These are phyloP conservation scores for Litocranius walleri DNA, from an alignment of 2,113 vertebrate species.

Conservation along the genomic window DNA sequence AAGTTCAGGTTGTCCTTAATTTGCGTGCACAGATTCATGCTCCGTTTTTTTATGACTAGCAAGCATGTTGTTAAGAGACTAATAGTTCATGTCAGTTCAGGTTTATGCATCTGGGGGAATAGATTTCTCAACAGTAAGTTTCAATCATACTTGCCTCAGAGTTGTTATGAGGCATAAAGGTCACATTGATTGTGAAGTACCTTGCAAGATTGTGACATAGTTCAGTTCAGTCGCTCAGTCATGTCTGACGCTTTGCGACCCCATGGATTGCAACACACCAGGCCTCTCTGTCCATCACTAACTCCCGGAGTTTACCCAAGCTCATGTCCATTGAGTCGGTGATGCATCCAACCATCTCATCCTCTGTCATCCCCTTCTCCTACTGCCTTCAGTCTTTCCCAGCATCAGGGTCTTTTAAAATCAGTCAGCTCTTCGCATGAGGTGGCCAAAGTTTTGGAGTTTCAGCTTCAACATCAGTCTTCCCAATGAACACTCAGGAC, in stretches of 20 bases:
- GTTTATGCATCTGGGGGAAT: background rate
- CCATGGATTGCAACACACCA: background rate
- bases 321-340: background rate
- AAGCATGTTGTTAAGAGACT: background rate
- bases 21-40: background rate
- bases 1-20: background rate
- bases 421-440: fast-evolving
- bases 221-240: background rate
- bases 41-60: background rate
- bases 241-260: background rate
- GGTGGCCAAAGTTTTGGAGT: background rate
- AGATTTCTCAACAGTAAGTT: background rate
- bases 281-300: background rate
- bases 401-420: background rate
- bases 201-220: background rate
- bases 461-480: background rate
- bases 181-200: background rate
- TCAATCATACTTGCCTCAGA: background rate
- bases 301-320: background rate
- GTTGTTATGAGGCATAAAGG: background rate
- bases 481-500: background rate
- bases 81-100: background rate
- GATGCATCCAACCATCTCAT: background rate
- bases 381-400: background rate
- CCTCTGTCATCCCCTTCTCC: background rate